phyloP scores from a whole-genome alignment of 2,888 invertebrate genomes.

The Scaeva pyrastri region DNA sequence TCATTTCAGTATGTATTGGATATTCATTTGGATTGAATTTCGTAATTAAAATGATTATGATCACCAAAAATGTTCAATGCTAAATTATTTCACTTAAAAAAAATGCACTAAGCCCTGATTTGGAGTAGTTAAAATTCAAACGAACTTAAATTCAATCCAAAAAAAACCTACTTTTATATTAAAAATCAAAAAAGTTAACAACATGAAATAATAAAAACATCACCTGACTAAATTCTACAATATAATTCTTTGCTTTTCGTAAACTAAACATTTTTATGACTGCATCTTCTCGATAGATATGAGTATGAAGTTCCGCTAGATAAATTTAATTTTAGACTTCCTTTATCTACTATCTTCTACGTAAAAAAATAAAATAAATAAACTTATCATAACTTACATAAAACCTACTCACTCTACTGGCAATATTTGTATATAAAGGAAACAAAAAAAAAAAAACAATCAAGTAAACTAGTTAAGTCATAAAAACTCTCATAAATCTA shows the following conservation, averaged over 20 bases:
- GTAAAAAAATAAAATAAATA: not conserved
- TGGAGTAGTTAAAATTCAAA: too few species aligned
- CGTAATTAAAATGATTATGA: too few species aligned
- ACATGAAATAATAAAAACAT: not conserved
- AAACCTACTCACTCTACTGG: slow-evolving; percentile 1
- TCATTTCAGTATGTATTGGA: too few species aligned
- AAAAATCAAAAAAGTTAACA: not conserved
- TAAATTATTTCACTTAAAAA: too few species aligned
- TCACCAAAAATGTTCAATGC: too few species aligned
- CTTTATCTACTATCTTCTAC: not conserved
- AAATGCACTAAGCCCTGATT: too few species aligned
- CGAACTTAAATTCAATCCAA: too few species aligned
- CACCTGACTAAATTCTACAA: too few species aligned
- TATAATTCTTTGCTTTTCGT: not conserved
- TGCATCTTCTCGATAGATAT: not conserved
- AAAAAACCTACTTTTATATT: too few species aligned
- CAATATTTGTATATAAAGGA: not conserved
- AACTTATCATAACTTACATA: slow-evolving; percentile 5
- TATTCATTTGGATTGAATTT: too few species aligned
- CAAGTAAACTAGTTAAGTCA: slow-evolving; percentile 27
- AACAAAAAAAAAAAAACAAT: not conserved
- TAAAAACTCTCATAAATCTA: slow-evolving; percentile 37
- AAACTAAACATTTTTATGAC: not conserved
- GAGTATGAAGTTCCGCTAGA: not conserved
- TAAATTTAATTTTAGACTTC: not conserved